Evolutionary conservation across 2,797 vertebrate genomes (phyloP).

Genomic region (Avahi laniger): DNA sequence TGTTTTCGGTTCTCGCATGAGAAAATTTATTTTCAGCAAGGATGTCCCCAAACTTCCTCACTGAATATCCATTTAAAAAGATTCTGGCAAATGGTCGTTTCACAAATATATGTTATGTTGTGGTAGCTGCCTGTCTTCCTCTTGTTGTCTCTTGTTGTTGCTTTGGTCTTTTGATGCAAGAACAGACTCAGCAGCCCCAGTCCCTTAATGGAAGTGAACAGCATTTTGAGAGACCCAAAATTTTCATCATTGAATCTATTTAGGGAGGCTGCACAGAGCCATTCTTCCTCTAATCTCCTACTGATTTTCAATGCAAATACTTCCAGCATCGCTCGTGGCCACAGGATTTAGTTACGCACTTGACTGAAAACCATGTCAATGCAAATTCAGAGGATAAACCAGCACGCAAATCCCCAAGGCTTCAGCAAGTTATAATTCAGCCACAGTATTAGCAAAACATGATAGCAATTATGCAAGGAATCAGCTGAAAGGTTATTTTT

Average conservation of each 20-base stretch:
- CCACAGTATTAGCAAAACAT: constrained; percentile 82
- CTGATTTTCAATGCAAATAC: constrained; percentile 84
- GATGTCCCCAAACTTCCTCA: background rate
- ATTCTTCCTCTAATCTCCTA: constrained; percentile 72
- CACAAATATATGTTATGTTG: background rate
- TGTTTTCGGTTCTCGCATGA: background rate
- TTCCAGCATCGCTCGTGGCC: constrained; percentile 74
- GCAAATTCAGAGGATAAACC: constrained; percentile 83
- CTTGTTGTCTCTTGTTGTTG: background rate
- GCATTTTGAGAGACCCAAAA: constrained; percentile 60
- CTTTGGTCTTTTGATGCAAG: constrained; percentile 39
- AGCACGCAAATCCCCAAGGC: constrained; percentile 79
- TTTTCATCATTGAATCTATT: constrained; percentile 78
- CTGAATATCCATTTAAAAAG: background rate
- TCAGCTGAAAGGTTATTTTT: constrained; percentile 84
- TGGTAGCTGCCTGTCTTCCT: background rate
- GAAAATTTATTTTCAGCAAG: constrained; percentile 60
- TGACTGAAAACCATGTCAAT: constrained; percentile 84
- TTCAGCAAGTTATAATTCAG: constrained; percentile 83
- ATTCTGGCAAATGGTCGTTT: constrained; percentile 27
- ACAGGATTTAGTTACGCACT: constrained; percentile 82
- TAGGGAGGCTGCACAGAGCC: constrained; percentile 61
- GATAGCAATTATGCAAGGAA: constrained; percentile 84
- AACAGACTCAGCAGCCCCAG: background rate
- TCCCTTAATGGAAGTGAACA: constrained; percentile 69